Percentiles rank a stretch among this genome's conserved stretches.
These are phyloP conservation scores for Lithobates pipiens DNA, from an alignment of 2,797 vertebrate species.

Conservation along the genomic window DNA sequence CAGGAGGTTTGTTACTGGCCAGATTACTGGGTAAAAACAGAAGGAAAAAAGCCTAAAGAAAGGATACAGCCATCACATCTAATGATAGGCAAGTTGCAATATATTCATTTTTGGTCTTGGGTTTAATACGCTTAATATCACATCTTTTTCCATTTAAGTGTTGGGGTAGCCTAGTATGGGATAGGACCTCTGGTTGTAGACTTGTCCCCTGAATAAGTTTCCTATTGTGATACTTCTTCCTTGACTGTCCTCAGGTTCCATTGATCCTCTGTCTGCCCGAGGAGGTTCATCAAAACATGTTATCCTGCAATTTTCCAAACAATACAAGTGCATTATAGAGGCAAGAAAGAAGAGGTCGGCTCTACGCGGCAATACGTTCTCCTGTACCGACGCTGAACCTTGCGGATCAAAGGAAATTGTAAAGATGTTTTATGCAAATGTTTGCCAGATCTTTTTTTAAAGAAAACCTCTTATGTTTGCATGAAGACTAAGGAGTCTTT, in stretches of 20 bases:
- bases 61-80: too few relatives aligned
- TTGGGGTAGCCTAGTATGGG: too few relatives aligned
- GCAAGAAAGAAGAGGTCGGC: slow-evolving; percentile 35
- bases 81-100: too few relatives aligned
- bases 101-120: too few relatives aligned
- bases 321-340: slow-evolving; percentile 27
- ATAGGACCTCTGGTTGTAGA: not conserved
- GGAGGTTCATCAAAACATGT: slow-evolving; percentile 28
- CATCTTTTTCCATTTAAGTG: too few relatives aligned
- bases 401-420: slow-evolving; percentile 56
- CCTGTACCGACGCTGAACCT: slow-evolving; percentile 43
- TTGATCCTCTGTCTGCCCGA: not conserved
- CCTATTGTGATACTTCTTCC: not conserved
- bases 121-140: too few relatives aligned
- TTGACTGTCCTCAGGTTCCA: not conserved
- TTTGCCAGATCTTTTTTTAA: slow-evolving; percentile 49
- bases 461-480: slow-evolving; percentile 65
- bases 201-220: not conserved
- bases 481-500: slow-evolving; percentile 72
- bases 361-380: slow-evolving; percentile 34
- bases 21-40: too few relatives aligned
- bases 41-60: too few relatives aligned
- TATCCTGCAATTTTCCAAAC: slow-evolving; percentile 14
- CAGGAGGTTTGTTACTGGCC: too few relatives aligned
- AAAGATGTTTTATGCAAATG: slow-evolving; percentile 59